phyloP scores from a whole-genome alignment of 2,113 vertebrate genomes.

The Ceyx margarethae region DNA sequence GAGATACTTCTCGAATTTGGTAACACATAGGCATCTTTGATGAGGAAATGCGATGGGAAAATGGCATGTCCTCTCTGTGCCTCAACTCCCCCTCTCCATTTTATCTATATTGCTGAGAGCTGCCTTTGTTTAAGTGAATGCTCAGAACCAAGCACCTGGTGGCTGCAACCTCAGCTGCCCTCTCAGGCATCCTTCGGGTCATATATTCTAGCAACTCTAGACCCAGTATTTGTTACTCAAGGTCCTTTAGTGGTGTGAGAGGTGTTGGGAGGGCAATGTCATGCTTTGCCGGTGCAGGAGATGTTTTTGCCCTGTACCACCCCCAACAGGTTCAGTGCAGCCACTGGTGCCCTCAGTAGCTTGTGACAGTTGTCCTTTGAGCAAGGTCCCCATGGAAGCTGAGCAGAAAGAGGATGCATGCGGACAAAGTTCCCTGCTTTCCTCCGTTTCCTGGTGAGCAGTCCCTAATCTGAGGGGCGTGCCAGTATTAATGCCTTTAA shows the following conservation, averaged over 20 bases:
- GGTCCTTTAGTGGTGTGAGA: neutral
- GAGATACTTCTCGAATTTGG: neutral
- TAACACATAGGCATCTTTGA: neutral
- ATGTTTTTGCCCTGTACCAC: neutral
- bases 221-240: neutral
- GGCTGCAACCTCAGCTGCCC: neutral
- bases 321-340: neutral
- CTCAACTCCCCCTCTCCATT: neutral
- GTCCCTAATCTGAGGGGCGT: constrained; percentile 74
- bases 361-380: neutral
- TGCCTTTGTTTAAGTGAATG: neutral
- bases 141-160: neutral
- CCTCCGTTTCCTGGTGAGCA: constrained; percentile 54
- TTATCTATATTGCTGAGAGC: neutral
- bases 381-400: neutral
- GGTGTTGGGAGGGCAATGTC: neutral
- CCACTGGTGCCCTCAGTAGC: neutral
- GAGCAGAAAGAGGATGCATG: neutral
- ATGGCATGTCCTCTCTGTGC: neutral
- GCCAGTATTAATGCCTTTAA: constrained; percentile 71
- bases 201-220: neutral
- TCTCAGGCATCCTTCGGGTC: rapidly evolving
- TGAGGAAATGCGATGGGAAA: neutral
- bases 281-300: neutral
- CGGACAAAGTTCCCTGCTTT: constrained; percentile 38